phyloP scores from a whole-genome alignment of 2,113 vertebrate species.

The Pandion haliaetus region DNA sequence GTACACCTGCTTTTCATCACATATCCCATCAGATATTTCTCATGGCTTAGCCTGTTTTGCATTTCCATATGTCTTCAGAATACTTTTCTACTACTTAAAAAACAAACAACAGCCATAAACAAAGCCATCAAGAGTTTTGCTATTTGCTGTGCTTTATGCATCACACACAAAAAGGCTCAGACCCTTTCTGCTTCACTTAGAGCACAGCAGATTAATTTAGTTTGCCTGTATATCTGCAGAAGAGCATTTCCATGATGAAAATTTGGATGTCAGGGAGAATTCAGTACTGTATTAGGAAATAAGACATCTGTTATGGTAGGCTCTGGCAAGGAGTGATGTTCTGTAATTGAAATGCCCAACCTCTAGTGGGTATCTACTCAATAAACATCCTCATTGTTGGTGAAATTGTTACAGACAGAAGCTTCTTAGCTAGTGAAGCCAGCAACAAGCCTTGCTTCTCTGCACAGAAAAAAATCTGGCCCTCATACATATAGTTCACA shows the following conservation, averaged over 20 bases:
- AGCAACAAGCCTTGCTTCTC: neutral
- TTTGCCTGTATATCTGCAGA: slow-evolving; percentile 39
- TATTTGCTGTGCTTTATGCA: neutral
- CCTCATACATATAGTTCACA: neutral
- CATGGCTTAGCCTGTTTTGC: neutral
- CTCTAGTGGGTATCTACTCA: slow-evolving; percentile 13
- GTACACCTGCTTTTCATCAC: slow-evolving; percentile 29
- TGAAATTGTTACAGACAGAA: neutral
- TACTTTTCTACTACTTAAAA: neutral
- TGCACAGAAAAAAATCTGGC: neutral
- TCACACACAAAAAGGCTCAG: neutral
- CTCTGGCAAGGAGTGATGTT: slow-evolving; percentile 39
- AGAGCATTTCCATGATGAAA: slow-evolving; percentile 45
- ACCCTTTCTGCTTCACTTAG: neutral
- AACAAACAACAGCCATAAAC: neutral
- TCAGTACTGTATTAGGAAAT: slow-evolving; percentile 51
- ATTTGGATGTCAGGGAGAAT: slow-evolving; percentile 51
- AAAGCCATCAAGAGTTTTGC: neutral
- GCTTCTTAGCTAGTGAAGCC: neutral
- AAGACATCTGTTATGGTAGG: slow-evolving; percentile 46
- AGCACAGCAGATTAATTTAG: slow-evolving; percentile 33
- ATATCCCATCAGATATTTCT: neutral
- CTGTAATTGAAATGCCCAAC: slow-evolving; percentile 63
- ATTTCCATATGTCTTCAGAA: slow-evolving; percentile 27
- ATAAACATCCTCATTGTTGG: neutral